Conservation (phyloP, 2,797 vertebrate species). For the Sebastes nivosus region DNA sequence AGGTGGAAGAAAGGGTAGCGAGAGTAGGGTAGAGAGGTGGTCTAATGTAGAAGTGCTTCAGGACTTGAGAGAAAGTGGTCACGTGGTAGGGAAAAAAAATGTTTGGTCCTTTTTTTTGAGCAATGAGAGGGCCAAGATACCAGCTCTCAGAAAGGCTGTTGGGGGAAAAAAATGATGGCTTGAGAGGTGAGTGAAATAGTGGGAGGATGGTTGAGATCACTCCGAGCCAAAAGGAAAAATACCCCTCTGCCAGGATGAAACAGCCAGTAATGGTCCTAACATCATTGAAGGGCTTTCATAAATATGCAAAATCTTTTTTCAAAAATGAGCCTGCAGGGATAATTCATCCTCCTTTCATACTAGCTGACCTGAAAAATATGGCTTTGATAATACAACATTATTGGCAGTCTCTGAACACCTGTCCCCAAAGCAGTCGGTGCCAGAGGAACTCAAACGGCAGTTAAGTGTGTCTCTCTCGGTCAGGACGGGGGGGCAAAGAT, state of each 20-base stretch:
- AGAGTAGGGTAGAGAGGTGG: slow-evolving; percentile 75
- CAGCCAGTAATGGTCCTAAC: slow-evolving; percentile 71
- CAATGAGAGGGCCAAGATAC: slow-evolving; percentile 74
- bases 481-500: slow-evolving; percentile 34
- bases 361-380: slow-evolving; percentile 71
- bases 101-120: slow-evolving; percentile 86
- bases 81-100: slow-evolving; percentile 85
- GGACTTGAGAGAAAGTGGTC: slow-evolving; percentile 84
- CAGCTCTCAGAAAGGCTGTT: slow-evolving; percentile 83
- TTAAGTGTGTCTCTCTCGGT: slow-evolving; percentile 37
- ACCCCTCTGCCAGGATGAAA: slow-evolving; percentile 67
- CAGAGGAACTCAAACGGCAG: slow-evolving; percentile 54
- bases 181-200: slow-evolving; percentile 62
- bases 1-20: slow-evolving; percentile 74
- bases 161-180: slow-evolving; percentile 73
- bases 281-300: slow-evolving; percentile 75
- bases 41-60: slow-evolving; percentile 83
- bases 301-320: slow-evolving; percentile 74
- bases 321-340: slow-evolving; percentile 69
- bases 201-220: slow-evolving; percentile 64
- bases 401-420: slow-evolving; percentile 66
- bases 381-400: slow-evolving; percentile 72
- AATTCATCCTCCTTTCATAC: slow-evolving; percentile 72
- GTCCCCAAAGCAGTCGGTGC: slow-evolving; percentile 45
- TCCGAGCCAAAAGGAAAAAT: slow-evolving; percentile 69